A percentile compares a stretch with the other conserved stretches of the same genome.
These are phyloP conservation scores for Crotalus tigris DNA, from an alignment of 2,113 vertebrate species.

Conservation along the genomic window DNA sequence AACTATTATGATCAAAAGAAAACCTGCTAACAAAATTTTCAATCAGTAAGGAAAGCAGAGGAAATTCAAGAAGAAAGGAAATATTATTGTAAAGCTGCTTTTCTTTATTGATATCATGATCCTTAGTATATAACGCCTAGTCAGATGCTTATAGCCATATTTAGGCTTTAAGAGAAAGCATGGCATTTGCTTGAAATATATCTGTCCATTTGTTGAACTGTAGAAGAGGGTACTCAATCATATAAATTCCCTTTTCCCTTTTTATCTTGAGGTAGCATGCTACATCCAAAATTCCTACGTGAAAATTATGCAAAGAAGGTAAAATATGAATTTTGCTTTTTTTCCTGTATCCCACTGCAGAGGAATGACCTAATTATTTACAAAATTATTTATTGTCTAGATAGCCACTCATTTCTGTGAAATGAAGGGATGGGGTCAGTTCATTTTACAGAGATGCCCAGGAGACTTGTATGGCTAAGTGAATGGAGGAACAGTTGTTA, in stretches of 20 bases:
- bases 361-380: constrained; percentile 16
- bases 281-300: background rate
- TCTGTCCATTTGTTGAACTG: background rate
- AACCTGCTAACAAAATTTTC: background rate
- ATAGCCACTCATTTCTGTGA: background rate
- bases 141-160: background rate
- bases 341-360: background rate
- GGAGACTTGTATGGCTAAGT: constrained; percentile 22
- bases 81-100: background rate
- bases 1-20: background rate
- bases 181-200: background rate
- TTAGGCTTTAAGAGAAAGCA: background rate
- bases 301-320: background rate
- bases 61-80: background rate
- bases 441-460: constrained; percentile 15
- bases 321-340: background rate
- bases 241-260: background rate
- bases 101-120: background rate
- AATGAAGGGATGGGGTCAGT: background rate
- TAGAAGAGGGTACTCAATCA: background rate
- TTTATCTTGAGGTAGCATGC: background rate
- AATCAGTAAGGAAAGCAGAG: background rate
- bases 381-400: background rate
- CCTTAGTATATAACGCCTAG: background rate
- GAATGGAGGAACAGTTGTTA: background rate